Percentiles rank a stretch among this genome's conserved stretches.
Conservation (phyloP, 64 coral and sea anemone genomes). For the Acropora yongei region DNA sequence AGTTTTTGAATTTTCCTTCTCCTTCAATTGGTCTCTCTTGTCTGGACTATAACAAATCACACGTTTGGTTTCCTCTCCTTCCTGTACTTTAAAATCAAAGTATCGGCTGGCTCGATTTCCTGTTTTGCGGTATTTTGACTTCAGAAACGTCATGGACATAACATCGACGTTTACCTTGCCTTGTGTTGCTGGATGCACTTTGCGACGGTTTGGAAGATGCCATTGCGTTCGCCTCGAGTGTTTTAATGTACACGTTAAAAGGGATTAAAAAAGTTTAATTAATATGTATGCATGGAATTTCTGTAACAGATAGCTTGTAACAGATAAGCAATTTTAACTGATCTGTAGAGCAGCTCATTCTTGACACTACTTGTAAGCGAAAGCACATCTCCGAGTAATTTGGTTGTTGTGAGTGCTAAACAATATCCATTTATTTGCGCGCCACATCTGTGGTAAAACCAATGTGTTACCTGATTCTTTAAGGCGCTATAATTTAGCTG, state of each 20-base stretch:
- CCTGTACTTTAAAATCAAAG: background rate
- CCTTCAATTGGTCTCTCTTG: background rate
- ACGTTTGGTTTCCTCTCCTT: background rate
- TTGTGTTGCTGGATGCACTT: background rate
- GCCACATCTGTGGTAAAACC: slow-evolving; percentile 18
- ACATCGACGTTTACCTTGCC: background rate
- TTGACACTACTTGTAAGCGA: too few relatives aligned
- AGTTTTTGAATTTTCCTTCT: background rate
- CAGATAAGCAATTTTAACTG: too few relatives aligned
- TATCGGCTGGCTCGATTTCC: background rate
- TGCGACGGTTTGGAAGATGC: background rate
- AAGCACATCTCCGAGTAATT: slow-evolving; percentile 27
- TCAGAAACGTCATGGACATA: background rate
- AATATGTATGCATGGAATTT: too few relatives aligned
- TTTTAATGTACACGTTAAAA: too few relatives aligned
- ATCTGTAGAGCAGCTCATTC: too few relatives aligned
- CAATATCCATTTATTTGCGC: slow-evolving; percentile 16
- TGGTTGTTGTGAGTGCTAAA: slow-evolving; percentile 42
- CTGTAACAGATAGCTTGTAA: too few relatives aligned
- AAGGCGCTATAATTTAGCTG: slow-evolving; percentile 38
- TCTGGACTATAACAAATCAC: background rate
- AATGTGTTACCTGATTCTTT: slow-evolving; percentile 41
- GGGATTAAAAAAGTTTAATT: too few relatives aligned
- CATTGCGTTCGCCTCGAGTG: background rate
- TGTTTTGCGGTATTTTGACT: background rate